A percentile compares a stretch with the other conserved stretches of the same genome.
phyloP scores from a whole-genome alignment of 1,140 invertebrate genomes.

The Akabosia matsudoensis region DNA sequence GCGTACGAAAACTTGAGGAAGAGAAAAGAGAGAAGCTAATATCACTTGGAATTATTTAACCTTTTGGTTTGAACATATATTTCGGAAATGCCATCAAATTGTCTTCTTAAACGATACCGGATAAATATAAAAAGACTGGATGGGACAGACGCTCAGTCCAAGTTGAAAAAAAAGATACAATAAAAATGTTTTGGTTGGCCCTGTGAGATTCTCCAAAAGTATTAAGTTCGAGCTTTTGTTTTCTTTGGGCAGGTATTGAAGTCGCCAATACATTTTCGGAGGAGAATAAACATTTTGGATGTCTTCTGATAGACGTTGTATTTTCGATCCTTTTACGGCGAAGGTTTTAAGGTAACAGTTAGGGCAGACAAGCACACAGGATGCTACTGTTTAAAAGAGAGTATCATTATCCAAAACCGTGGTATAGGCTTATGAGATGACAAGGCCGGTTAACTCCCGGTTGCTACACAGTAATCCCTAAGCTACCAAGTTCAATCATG shows the following conservation, averaged over 20 bases:
- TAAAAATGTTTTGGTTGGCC: no score
- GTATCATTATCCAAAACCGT: conserved; percentile 17
- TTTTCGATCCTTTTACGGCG: neutral
- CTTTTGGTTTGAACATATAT: no score
- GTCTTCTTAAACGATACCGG: neutral
- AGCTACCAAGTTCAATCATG: conserved; percentile 11
- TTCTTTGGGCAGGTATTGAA: no score
- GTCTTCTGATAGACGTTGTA: neutral
- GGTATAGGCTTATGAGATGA: neutral
- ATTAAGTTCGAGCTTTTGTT: no score
- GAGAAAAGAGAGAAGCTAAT: no score
- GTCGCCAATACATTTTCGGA: no score
- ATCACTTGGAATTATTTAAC: no score
- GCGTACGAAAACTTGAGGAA: no score
- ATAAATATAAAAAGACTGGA: neutral
- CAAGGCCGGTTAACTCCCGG: conserved; percentile 11
- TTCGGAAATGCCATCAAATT: neutral
- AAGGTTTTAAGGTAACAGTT: neutral
- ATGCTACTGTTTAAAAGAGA: conserved; percentile 18
- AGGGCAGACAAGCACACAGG: neutral
- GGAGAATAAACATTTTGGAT: no score
- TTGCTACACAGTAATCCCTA: conserved; percentile 11
- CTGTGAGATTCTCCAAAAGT: no score
- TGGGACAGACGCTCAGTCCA: no score
- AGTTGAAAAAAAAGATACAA: no score